Conservation (phyloP, 37 sponge, comb jelly and placozoan genomes). For the Spongilla lacustris region DNA sequence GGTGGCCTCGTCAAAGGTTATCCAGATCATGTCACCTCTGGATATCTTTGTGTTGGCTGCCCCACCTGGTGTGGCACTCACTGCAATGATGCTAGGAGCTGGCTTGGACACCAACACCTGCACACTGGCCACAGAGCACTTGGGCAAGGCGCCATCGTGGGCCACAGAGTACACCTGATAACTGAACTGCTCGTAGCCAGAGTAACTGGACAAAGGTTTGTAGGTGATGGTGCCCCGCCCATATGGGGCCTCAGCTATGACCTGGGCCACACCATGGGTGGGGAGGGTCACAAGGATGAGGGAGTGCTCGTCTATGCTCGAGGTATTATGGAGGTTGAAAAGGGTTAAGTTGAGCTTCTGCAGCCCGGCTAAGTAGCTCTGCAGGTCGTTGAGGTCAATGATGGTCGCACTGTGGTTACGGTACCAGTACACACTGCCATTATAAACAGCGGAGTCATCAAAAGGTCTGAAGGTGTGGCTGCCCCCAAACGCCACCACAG, state of each 20-base stretch:
- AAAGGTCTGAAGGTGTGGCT: slow-evolving; percentile 65
- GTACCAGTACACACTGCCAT: slow-evolving; percentile 45
- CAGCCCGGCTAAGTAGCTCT: slow-evolving; percentile 24
- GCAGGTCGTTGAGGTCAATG: slow-evolving; percentile 80
- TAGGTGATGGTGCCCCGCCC: slow-evolving; percentile 34
- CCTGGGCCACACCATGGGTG: slow-evolving; percentile 22
- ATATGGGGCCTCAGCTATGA: background rate
- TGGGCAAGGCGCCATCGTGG: background rate
- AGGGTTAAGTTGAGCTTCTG: slow-evolving; percentile 55
- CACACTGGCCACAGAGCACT: slow-evolving; percentile 69
- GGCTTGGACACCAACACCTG: slow-evolving; percentile 53
- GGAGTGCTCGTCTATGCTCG: slow-evolving; percentile 67
- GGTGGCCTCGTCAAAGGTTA: slow-evolving; percentile 74
- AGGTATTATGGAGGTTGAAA: slow-evolving; percentile 33
- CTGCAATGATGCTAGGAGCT: slow-evolving; percentile 63
- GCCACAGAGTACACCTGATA: slow-evolving; percentile 65
- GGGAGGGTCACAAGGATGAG: slow-evolving; percentile 32
- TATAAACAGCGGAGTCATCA: slow-evolving; percentile 30
- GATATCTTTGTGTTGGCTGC: slow-evolving; percentile 72
- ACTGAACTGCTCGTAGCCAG: slow-evolving; percentile 74
- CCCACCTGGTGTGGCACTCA: slow-evolving; percentile 37
- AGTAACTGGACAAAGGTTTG: slow-evolving; percentile 55
- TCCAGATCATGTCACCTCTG: slow-evolving; percentile 51
- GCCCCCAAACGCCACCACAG: slow-evolving; percentile 10
- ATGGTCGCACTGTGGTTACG: slow-evolving; percentile 38